A percentile compares a stretch with the other conserved stretches of the same genome.
These are phyloP conservation scores for Drosophila fuyamai DNA, from an alignment of 1,140 invertebrate species.

Conservation along the genomic window DNA sequence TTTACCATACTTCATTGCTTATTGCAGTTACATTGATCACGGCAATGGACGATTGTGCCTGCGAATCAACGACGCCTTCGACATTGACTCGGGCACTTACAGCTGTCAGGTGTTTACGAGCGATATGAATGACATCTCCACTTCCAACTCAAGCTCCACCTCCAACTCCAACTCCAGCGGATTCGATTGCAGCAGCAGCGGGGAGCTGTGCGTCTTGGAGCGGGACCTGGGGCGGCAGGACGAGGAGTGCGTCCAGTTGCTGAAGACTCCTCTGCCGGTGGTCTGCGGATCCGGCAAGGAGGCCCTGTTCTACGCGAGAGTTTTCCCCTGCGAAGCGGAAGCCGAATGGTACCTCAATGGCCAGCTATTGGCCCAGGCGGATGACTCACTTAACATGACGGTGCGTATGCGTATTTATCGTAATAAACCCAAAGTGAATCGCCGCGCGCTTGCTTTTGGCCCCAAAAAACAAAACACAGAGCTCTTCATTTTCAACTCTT, in stretches of 20 bases:
- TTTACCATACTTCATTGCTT: constrained; percentile 5
- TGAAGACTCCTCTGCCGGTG: constrained; percentile 72
- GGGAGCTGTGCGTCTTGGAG: constrained; percentile 75
- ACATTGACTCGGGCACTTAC: constrained; percentile 90
- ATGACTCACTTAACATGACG: constrained; percentile 79
- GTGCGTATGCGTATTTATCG: constrained; percentile 60
- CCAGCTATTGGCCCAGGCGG: constrained; percentile 47
- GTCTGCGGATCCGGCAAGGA: constrained; percentile 60
- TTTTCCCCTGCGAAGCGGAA: constrained; percentile 74
- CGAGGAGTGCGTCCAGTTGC: constrained; percentile 58
- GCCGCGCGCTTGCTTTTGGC: background rate
- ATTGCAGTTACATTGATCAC: constrained; percentile 86
- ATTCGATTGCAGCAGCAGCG: constrained; percentile 69
- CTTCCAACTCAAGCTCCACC: constrained; percentile 10
- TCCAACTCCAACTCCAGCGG: constrained; percentile 3
- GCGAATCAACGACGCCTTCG: constrained; percentile 88
- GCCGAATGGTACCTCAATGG: constrained; percentile 78
- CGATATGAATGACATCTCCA: constrained; percentile 25
- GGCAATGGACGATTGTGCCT: constrained; percentile 88
- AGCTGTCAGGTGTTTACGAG: constrained; percentile 87
- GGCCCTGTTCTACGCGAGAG: constrained; percentile 77
- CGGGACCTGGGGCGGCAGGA: constrained; percentile 47
- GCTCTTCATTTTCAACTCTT: constrained; percentile 31
- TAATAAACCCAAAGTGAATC: constrained; percentile 13
- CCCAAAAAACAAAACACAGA: constrained; percentile 6